Percentiles rank a stretch among this genome's conserved stretches.
Conservation (phyloP, 2,888 invertebrate species). For the Cyaniris semiargus region DNA sequence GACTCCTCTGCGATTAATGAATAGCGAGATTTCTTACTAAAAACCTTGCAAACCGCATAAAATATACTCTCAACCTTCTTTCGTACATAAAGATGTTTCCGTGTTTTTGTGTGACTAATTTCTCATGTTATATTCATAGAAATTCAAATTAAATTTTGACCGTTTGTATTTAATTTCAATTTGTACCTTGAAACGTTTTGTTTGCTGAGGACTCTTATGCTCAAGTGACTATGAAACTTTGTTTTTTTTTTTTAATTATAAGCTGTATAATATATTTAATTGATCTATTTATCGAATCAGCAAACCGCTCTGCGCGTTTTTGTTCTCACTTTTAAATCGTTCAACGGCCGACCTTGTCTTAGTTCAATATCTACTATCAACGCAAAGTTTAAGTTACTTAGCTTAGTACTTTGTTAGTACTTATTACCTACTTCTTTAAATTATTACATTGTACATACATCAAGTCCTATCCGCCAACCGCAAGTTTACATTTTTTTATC, state of each 20-base stretch:
- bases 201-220: background rate
- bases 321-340: slow-evolving; percentile 2
- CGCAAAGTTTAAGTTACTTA: background rate
- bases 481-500: too few species aligned
- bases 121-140: background rate
- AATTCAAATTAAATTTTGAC: background rate
- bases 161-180: background rate
- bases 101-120: slow-evolving; percentile 17
- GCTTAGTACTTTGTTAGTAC: background rate
- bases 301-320: background rate
- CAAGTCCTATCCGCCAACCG: background rate
- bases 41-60: slow-evolving; percentile 1
- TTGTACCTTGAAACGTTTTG: background rate
- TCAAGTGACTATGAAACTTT: background rate
- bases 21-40: background rate
- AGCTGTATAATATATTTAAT: background rate
- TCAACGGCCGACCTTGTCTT: slow-evolving; percentile 12
- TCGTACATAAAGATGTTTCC: background rate
- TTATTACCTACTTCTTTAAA: background rate
- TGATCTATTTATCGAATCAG: background rate
- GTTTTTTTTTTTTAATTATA: background rate
- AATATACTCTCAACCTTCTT: background rate
- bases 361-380: background rate
- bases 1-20: background rate
- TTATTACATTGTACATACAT: background rate